phyloP scores from a whole-genome alignment of 1,140 invertebrate genomes.

The Medauroidea extradentata region DNA sequence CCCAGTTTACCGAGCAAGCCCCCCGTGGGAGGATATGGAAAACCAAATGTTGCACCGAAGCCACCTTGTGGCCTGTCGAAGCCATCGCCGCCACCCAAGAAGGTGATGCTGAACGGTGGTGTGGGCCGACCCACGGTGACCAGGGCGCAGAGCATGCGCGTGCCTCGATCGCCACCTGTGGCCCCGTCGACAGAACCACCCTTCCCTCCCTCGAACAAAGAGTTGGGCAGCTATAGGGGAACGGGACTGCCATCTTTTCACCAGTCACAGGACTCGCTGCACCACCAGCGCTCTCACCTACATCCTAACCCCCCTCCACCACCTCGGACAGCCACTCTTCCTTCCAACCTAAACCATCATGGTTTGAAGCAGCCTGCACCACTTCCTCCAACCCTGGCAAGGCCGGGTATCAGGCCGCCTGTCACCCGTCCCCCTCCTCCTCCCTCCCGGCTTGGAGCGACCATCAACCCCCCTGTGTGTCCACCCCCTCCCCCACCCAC shows the following conservation, averaged over 20 bases:
- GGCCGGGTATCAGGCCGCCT: conserved; percentile 26
- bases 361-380: conserved; percentile 26
- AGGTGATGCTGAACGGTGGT: conserved; percentile 36
- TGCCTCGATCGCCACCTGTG: conserved; percentile 48
- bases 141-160: conserved; percentile 51
- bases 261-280: conserved; percentile 49
- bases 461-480: conserved; percentile 33
- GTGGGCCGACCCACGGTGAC: conserved; percentile 40
- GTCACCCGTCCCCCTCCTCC: conserved; percentile 38
- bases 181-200: conserved; percentile 12
- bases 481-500: conserved; percentile 20
- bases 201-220: conserved; percentile 11
- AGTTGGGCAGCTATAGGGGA: conserved; percentile 15
- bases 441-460: conserved; percentile 26
- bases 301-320: conserved; percentile 12
- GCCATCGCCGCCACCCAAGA: conserved; percentile 49
- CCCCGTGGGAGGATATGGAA: conserved; percentile 43
- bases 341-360: conserved; percentile 18
- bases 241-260: conserved; percentile 38
- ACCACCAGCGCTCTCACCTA: conserved; percentile 21
- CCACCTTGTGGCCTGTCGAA: conserved; percentile 42
- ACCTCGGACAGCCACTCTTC: conserved; percentile 15
- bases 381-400: conserved; percentile 14
- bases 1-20: conserved; percentile 22
- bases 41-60: conserved; percentile 50